These are phyloP conservation scores for Caerostris darwini DNA, from an alignment of 1,140 invertebrate species.

Conservation along the genomic window DNA sequence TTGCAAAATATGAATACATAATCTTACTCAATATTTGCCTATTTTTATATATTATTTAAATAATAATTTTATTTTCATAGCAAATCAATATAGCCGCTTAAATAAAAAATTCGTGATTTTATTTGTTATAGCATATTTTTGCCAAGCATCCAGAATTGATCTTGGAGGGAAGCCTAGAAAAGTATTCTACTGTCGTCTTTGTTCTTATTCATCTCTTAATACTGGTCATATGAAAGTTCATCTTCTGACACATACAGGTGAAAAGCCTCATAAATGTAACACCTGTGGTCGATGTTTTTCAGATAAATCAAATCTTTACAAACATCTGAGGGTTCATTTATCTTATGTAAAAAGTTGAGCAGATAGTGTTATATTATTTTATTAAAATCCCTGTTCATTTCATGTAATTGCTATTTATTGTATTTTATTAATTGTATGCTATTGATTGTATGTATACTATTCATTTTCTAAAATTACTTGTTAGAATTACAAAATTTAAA, in stretches of 20 bases:
- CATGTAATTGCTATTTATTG: too few relatives aligned
- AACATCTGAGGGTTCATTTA: background rate
- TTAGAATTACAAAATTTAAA: too few relatives aligned
- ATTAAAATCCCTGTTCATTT: background rate
- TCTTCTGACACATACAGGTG: slow-evolving; percentile 28
- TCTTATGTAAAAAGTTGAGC: background rate
- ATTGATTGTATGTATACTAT: too few relatives aligned
- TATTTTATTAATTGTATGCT: too few relatives aligned
- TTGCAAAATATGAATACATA: too few relatives aligned
- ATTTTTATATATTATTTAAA: too few relatives aligned
- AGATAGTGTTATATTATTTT: background rate
- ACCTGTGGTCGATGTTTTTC: background rate
- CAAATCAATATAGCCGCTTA: too few relatives aligned
- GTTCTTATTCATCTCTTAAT: background rate
- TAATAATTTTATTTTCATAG: too few relatives aligned
- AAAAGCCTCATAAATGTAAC: slow-evolving; percentile 17
- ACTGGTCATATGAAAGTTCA: background rate
- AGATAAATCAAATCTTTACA: background rate
- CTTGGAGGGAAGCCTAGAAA: background rate
- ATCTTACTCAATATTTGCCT: too few relatives aligned
- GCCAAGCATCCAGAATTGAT: background rate
- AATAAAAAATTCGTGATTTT: background rate
- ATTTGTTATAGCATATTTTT: background rate
- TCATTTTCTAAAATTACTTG: too few relatives aligned
- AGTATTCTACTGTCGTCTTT: background rate